Evolutionary conservation across 2,113 vertebrate species (phyloP).

Genomic region (Burhinus bistriatus): DNA sequence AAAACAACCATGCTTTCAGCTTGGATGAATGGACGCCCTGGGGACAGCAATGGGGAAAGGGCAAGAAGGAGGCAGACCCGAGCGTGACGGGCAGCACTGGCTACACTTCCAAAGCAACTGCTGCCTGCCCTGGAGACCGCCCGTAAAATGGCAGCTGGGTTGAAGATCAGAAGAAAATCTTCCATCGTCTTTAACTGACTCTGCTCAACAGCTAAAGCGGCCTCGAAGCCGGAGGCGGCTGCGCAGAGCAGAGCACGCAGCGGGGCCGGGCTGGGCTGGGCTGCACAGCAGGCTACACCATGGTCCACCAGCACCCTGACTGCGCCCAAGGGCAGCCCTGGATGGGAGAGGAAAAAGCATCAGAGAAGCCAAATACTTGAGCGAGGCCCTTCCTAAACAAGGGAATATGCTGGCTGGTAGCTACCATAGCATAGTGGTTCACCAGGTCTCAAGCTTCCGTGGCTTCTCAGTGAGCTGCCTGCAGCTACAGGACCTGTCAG

Average conservation of each 20-base stretch:
- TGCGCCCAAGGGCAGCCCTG: not conserved
- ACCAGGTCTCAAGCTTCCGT: not conserved
- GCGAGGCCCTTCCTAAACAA: not conserved
- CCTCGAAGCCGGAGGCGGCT: not conserved
- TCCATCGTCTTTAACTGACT: not conserved
- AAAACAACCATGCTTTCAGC: accelerated
- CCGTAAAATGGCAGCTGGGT: not conserved
- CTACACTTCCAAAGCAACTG: not conserved
- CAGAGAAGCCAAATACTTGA: not conserved
- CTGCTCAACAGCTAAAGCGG: not conserved
- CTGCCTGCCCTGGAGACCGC: not conserved
- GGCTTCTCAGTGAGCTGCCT: not conserved
- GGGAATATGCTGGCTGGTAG: not conserved
- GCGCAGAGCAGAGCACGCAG: not conserved
- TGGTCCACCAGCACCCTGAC: not conserved
- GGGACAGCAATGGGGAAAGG: not conserved
- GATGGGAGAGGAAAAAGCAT: not conserved
- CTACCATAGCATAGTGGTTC: not conserved
- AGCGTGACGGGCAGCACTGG: not conserved
- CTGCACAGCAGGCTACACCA: not conserved
- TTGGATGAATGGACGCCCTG: not conserved
- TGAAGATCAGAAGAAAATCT: not conserved
- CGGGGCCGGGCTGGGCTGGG: not conserved
- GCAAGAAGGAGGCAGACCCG: not conserved
- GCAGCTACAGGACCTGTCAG: not conserved